Conservation (phyloP, 2,113 vertebrate species). For the Muntiacus reevesi region DNA sequence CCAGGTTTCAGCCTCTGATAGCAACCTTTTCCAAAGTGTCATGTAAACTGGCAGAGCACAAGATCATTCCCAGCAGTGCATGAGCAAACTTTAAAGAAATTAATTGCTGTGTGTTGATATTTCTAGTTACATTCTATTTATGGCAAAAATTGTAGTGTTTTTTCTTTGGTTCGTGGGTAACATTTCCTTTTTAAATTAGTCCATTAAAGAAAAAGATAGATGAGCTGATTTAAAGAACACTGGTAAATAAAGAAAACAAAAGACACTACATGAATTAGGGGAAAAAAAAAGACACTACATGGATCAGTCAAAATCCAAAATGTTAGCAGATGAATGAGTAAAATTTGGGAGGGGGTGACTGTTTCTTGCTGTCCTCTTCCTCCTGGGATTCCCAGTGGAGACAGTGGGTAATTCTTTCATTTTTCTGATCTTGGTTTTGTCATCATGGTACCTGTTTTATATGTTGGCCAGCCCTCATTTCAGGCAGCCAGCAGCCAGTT, state of each 20-base stretch:
- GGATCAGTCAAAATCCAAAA: not conserved
- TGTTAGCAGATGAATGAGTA: not conserved
- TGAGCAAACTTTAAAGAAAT: not conserved
- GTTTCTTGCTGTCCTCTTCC: not conserved
- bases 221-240: not conserved
- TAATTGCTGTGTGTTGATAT: not conserved
- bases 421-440: not conserved
- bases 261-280: rapidly evolving
- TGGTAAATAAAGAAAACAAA: not conserved
- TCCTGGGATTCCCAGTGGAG: not conserved
- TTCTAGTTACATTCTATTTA: not conserved
- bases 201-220: not conserved
- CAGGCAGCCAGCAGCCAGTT: not conserved
- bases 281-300: rapidly evolving
- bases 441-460: not conserved
- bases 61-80: not conserved
- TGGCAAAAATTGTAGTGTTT: not conserved
- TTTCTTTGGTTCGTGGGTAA: not conserved
- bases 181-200: not conserved
- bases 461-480: not conserved
- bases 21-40: not conserved
- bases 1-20: rapidly evolving
- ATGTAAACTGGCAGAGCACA: rapidly evolving
- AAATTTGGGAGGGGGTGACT: not conserved
- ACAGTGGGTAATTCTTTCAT: not conserved